Conservation (phyloP, 2,888 invertebrate species). For the Clostera curtula region DNA sequence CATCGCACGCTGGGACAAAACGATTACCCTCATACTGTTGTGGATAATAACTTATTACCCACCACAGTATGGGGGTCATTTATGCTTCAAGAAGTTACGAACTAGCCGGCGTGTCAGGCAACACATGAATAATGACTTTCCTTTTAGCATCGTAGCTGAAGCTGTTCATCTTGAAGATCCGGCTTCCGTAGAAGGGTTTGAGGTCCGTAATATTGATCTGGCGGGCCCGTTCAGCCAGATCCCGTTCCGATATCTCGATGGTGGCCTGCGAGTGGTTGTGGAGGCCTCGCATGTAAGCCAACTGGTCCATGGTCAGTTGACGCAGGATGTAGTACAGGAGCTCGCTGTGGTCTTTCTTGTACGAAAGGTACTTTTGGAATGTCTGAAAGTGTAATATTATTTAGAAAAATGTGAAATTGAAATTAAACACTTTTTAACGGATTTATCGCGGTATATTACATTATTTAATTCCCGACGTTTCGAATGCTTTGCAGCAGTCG, state of each 20-base stretch:
- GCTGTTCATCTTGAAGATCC: slow-evolving; percentile 90
- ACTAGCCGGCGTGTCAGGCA: slow-evolving; percentile 73
- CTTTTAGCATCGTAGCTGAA: slow-evolving; percentile 89
- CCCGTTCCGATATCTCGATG: slow-evolving; percentile 88
- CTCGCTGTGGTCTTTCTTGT: slow-evolving; percentile 97
- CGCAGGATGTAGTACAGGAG: slow-evolving; percentile 95
- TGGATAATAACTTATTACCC: no score
- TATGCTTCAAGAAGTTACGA: slow-evolving; percentile 26
- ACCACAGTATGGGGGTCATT: no score
- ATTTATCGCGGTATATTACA: no score
- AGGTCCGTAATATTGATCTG: slow-evolving; percentile 93
- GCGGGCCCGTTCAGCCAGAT: slow-evolving; percentile 82
- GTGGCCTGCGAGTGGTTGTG: slow-evolving; percentile 79
- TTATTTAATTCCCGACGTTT: no score
- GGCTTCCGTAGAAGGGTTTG: slow-evolving; percentile 92
- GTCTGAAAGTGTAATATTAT: slow-evolving; percentile 74
- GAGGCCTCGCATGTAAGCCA: slow-evolving; percentile 85
- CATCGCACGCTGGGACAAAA: no score
- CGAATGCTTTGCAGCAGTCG: no score
- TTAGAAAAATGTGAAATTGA: background rate
- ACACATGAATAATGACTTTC: slow-evolving; percentile 88
- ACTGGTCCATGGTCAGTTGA: slow-evolving; percentile 93
- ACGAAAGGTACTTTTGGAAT: slow-evolving; percentile 94
- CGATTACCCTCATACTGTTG: no score
- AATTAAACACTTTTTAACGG: background rate